These are phyloP conservation scores for Drosophila sechellia DNA, from an alignment of 1,140 invertebrate genomes.

Conservation along the genomic window DNA sequence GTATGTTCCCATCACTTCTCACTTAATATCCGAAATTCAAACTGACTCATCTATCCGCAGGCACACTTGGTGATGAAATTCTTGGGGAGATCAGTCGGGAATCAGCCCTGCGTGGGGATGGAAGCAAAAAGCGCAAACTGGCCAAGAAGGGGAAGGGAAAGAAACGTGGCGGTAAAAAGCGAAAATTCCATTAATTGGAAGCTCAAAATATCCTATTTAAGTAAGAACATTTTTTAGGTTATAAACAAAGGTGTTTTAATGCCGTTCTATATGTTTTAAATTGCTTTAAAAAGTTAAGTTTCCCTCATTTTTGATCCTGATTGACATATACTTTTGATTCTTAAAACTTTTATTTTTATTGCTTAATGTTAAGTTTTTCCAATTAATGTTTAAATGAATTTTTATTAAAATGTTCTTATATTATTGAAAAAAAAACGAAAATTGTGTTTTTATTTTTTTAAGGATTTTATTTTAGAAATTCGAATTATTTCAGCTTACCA, in stretches of 20 bases:
- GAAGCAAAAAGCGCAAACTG: slow-evolving; percentile 85
- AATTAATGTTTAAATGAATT: slow-evolving; percentile 27
- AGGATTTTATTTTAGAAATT: neutral
- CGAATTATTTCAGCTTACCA: slow-evolving; percentile 10
- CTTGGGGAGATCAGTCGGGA: slow-evolving; percentile 87
- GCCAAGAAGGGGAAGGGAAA: slow-evolving; percentile 84
- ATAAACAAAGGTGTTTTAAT: neutral
- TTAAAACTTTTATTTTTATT: slow-evolving; percentile 17
- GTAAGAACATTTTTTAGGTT: slow-evolving; percentile 38
- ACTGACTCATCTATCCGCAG: slow-evolving; percentile 24
- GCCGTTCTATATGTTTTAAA: neutral
- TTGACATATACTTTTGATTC: slow-evolving; percentile 8
- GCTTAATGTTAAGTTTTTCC: slow-evolving; percentile 35
- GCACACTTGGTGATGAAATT: slow-evolving; percentile 91
- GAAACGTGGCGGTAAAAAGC: slow-evolving; percentile 85
- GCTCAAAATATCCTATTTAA: slow-evolving; percentile 18
- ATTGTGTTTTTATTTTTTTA: slow-evolving; percentile 21
- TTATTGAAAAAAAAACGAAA: neutral
- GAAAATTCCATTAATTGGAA: slow-evolving; percentile 85
- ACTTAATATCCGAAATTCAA: too few species aligned
- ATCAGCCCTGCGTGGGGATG: slow-evolving; percentile 79
- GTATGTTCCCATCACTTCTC: slow-evolving; percentile 67
- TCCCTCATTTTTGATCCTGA: slow-evolving; percentile 8
- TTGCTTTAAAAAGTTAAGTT: slow-evolving; percentile 10
- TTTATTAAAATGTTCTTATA: slow-evolving; percentile 36